phyloP scores from a whole-genome alignment of 2,888 invertebrate genomes.

The Beris morrisii region DNA sequence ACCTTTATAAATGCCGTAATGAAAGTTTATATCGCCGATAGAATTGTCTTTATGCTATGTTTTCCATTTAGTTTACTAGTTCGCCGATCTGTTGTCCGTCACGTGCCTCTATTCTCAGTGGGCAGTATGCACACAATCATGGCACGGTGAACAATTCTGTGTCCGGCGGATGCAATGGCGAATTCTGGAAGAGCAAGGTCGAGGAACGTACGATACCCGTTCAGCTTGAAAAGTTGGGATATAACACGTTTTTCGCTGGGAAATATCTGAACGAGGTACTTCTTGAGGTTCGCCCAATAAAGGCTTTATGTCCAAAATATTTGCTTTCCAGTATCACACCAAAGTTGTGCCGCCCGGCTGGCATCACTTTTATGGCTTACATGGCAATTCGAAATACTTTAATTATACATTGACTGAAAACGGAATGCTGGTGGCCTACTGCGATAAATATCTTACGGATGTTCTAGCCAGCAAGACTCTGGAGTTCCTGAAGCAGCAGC shows the following conservation, averaged over 20 bases:
- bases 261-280: constrained; percentile 88
- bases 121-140: constrained; percentile 83
- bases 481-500: constrained; percentile 44
- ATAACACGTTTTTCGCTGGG: constrained; percentile 88
- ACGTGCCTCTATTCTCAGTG: constrained; percentile 82
- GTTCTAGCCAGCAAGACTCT: constrained; percentile 61
- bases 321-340: constrained; percentile 46
- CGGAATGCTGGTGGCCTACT: constrained; percentile 67
- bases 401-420: constrained; percentile 84
- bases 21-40: background rate
- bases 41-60: constrained; percentile 4
- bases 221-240: constrained; percentile 65
- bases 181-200: constrained; percentile 64
- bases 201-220: constrained; percentile 72
- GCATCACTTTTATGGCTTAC: constrained; percentile 83
- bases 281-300: background rate
- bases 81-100: constrained; percentile 90
- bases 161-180: constrained; percentile 74
- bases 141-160: constrained; percentile 75
- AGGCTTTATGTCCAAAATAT: constrained; percentile 17
- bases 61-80: constrained; percentile 69
- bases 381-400: constrained; percentile 92
- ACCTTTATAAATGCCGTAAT: constrained; percentile 76
- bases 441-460: constrained; percentile 80
- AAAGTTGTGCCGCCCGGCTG: constrained; percentile 79